phyloP scores from a whole-genome alignment of 2,113 vertebrate genomes.

The Rhinogobius similis region DNA sequence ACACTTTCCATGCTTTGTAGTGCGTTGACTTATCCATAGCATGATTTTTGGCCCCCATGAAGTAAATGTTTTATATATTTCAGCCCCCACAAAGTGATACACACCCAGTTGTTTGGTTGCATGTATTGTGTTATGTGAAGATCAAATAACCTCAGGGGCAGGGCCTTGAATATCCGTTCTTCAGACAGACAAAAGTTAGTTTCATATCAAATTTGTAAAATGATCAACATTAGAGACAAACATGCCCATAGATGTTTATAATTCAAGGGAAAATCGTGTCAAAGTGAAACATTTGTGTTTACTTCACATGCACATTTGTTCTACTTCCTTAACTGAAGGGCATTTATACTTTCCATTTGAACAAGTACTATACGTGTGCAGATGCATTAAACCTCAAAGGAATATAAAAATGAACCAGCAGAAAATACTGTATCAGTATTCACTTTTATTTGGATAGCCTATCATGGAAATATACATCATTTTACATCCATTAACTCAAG shows the following conservation, averaged over 20 bases:
- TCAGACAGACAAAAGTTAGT: conserved; percentile 1
- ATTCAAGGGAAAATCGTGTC: not conserved
- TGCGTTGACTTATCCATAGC: too few species aligned
- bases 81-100: not conserved
- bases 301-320: not conserved
- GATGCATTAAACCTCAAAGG: not conserved
- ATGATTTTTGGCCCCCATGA: too few species aligned
- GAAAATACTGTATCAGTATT: not conserved
- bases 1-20: not conserved
- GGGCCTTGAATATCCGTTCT: not conserved
- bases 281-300: not conserved
- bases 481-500: not conserved
- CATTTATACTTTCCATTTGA: not conserved
- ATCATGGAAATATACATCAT: not conserved
- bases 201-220: not conserved
- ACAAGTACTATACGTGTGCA: not conserved
- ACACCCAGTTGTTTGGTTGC: not conserved
- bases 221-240: conserved; percentile 6
- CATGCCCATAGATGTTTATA: not conserved
- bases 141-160: not conserved
- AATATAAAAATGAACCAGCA: not conserved
- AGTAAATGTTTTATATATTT: too few species aligned
- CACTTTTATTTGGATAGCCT: not conserved
- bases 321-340: not conserved
- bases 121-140: not conserved